Evolutionary conservation across 1,140 invertebrate species (phyloP), one percentile per base, ranked within the genome.

Genomic region (Brachionus plicatilis): DNA sequence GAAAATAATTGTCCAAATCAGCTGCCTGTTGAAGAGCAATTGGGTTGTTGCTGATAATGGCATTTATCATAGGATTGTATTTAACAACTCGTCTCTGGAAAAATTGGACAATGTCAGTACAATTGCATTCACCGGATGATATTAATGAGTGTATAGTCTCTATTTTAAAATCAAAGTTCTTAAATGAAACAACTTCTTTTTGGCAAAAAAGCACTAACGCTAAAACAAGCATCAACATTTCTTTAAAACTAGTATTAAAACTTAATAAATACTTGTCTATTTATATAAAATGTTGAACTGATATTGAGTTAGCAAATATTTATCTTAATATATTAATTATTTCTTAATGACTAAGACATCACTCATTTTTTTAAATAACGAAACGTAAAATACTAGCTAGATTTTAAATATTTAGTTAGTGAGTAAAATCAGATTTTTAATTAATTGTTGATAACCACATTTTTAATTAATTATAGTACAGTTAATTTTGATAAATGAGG

Each of bases 1-100:
- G 11, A 20, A 27, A 76, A 50, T 6, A 75, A 11, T 65, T 33
- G 20, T 80, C 76, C 33, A 60, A 45, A 17, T 82, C 53, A 17
- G 14, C 11, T 29, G 79, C 53, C 29, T 27, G 24, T 60, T 45
- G 5, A 14, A 29, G n/a, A 3, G 11, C 17, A 3, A 33, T 27
- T 1, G 50, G 53, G 24, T 60, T 82, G 17, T 37, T 12, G 11
- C 17, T 82, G 12, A 82, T 82, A 33, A 82, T 60, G 20, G 53
- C 79, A 47, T 82, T 82, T 60, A 82, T 24, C 33, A 9, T 12
- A 0, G n/a, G 14, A 80, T 80, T 82, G 24, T 60, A 82, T 47
- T 11, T 29, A 27, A 47, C 11, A 20, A n/a, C 9, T 50, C 43
- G 17, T 1, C 27, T 11, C 3, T 27, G n/a, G 20, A 47, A 76